Conservation (phyloP, 2,113 vertebrate genomes). For the Coryphaenoides rupestris region DNA sequence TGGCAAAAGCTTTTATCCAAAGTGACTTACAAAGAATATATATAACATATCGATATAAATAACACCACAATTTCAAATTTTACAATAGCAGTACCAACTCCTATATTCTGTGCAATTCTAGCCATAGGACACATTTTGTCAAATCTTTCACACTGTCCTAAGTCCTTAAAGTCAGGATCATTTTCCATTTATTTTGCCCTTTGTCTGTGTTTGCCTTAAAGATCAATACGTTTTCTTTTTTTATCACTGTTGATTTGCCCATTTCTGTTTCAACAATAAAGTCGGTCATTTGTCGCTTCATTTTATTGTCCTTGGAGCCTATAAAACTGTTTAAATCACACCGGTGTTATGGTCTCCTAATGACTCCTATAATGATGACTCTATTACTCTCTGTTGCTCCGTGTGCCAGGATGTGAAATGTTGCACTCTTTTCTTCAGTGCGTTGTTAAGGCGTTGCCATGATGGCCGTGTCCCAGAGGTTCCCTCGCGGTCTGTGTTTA, state of each 20-base stretch:
- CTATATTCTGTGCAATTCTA: not conserved
- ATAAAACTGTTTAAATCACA: too few species aligned
- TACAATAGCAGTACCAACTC: not conserved
- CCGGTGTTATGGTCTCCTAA: slow-evolving; percentile 36
- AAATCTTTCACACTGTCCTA: not conserved
- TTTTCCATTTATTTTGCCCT: not conserved
- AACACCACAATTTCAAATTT: not conserved
- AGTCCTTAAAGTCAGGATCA: not conserved
- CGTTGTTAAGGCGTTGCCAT: slow-evolving; percentile 29
- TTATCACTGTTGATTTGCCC: slow-evolving; percentile 21
- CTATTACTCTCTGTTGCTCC: too few species aligned
- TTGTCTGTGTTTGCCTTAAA: slow-evolving; percentile 1
- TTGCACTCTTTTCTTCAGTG: slow-evolving; percentile 6
- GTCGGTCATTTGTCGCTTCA: slow-evolving; percentile 21
- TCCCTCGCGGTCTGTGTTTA: slow-evolving; percentile 12
- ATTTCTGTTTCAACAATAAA: slow-evolving; percentile 16
- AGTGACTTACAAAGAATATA: too few species aligned
- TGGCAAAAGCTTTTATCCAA: too few species aligned
- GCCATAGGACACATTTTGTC: not conserved
- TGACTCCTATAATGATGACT: slow-evolving; percentile 28
- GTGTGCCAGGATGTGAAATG: slow-evolving; percentile 13
- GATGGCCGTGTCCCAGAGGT: slow-evolving; percentile 11
- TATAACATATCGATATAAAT: too few species aligned
- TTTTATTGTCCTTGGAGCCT: slow-evolving; percentile 22
- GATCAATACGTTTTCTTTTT: slow-evolving; percentile 3